Base-by-base conservation (phyloP, 1,140 invertebrate genomes). In the Leptestheria dahalacensis region DNA sequence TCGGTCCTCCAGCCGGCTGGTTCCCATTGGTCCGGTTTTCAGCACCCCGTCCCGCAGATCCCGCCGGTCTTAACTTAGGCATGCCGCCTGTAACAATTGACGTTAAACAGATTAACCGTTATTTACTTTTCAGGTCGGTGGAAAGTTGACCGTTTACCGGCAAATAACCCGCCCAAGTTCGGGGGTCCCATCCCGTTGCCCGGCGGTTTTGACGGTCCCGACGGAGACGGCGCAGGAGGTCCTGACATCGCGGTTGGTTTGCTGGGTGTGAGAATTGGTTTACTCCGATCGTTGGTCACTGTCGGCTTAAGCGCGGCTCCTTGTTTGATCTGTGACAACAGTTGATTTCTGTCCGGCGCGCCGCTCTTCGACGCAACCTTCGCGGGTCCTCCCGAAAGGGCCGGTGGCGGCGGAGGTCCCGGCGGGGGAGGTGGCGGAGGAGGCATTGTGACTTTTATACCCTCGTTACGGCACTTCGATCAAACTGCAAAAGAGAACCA, bases 241-340 rank as follows among this genome's bases (percentile, higher is more conserved):
- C 64, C 59, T 60, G 52, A 68, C 68, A 66, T 55, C 67, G 24
- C 50, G 23, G 15, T 52, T 23, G 50, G 50, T 41, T 41, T 41
- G 33, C 25, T 55, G 24, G 26, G 26, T 28, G 49, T 66, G 49
- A 73, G 59, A 21, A 63, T 1, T 3, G 74, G 74, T 21, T 69
- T 69, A 61, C 73, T 74, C 54, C 72, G 66, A 60, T 75, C 75
- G 66, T 74, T 75, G 26, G 75, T 75, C 3, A 69, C 65, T 21
- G 71, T 64, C 63, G 73, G 75, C 64, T 74, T 74, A 25, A 75
- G 65, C 20, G 58, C 62, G 15, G 67, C 57, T 47, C 74, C 74
- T 58, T 65, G 62, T 9, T 67, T 66, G 48, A 75, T 76, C 61
- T 68, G 66, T 21, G 67, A 63, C 41, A 76, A 66, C 28, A 76